Percentiles rank a stretch among this genome's conserved stretches.
Conservation (phyloP, 2,797 vertebrate species). For the Myoxocephalus aenaeus region DNA sequence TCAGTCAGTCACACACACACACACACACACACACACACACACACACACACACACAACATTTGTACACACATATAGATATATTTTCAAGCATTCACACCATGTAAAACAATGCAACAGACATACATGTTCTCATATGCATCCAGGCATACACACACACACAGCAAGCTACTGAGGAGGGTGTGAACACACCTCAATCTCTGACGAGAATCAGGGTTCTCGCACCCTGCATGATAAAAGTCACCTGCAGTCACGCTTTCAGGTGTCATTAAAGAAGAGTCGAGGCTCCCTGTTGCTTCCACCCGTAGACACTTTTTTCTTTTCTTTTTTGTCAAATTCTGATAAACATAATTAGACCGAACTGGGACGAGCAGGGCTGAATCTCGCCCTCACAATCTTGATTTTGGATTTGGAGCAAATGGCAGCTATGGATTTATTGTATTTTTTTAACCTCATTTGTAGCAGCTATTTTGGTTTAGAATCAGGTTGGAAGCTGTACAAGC, state of each 20-base stretch:
- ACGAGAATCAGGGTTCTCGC: conserved; percentile 33
- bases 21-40: conserved; percentile 7
- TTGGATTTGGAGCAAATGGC: background rate
- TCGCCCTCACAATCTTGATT: background rate
- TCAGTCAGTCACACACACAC: conserved; percentile 7
- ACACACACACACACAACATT: background rate
- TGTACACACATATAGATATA: background rate
- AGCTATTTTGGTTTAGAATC: background rate
- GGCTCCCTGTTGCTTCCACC: conserved; percentile 2
- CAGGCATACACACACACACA: background rate
- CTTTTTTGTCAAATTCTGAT: conserved; percentile 4
- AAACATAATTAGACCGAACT: background rate
- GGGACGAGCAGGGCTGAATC: background rate
- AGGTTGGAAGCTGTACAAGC: background rate
- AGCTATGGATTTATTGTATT: background rate
- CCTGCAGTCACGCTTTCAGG: conserved; percentile 33
- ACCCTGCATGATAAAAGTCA: conserved; percentile 47
- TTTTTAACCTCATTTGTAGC: background rate
- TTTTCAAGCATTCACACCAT: background rate
- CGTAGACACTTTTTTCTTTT: background rate
- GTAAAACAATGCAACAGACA: conserved; percentile 10
- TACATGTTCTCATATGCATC: background rate
- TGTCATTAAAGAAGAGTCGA: conserved; percentile 30
- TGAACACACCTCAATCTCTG: conserved; percentile 53
- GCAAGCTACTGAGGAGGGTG: conserved; percentile 10